Evolutionary conservation across 2,113 vertebrate genomes (phyloP), one percentile per base, ranked within the genome.

Genomic region (Hylia prasina): DNA sequence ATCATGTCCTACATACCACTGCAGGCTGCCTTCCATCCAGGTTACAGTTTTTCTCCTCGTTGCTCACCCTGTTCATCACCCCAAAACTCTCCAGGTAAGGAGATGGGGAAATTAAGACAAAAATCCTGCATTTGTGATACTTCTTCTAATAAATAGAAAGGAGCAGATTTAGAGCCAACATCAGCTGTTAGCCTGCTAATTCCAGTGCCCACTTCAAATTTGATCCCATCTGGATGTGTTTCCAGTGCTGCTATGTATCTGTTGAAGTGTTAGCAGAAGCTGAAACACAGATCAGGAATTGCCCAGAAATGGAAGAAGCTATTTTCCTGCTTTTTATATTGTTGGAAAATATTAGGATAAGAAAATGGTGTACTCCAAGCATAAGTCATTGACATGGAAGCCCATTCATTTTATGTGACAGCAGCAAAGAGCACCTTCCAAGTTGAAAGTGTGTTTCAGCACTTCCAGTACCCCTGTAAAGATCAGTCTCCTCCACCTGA

Each of bases 11-110:
- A 99, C 53, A 94, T 99, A 63, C 99, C 99, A 2, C 97, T 99
- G 89, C 98, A 99, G 86, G 97, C 98, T 87, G 97, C 98, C 96
- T 98, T 99, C 97, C 99, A 99, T 93, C 98, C 99, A 2, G 98
- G 99, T 69, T 99, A 99, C 95, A 99, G 98, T 97, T 99, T 99
- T 97, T 99, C 99, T 76, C 99, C 99, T 45, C 99, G 99, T 90
- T 99, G 99, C 90, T 99, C 99, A 10, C 99, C 99, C 5, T 99
- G 98, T 75, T 99, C 99, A 23, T 99, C 99, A 14, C 99, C 99
- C 45, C 99, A 99, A 91, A 99, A 98, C 96, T 99, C 99, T 91
- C 99, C 99, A 97, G 99, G 99, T 99, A 97, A 95, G 90, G 33
- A 51, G n/a, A 33, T n/a, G 30, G 15, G 51, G 22, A 45, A 87